Base-by-base conservation (phyloP, 1,140 invertebrate species). In the Meloidogyne chitwoodi region DNA sequence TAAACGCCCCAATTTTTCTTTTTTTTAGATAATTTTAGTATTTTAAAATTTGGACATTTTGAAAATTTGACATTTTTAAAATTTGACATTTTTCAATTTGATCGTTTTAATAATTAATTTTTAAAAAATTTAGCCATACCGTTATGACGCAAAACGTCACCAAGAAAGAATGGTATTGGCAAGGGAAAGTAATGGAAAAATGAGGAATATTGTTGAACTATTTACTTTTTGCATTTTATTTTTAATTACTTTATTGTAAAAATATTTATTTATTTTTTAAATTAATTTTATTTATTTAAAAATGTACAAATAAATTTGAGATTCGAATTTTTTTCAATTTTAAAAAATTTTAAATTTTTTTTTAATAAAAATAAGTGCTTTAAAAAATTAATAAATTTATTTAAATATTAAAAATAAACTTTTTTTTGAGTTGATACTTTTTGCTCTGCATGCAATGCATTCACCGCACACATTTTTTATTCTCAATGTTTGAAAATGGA, bases 131-230 rank as follows among this genome's bases (percentile, higher is more conserved):
- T 63, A 73, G 73, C 76, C 76, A 8, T 77, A 66, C 44, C 76
- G 67, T 19, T 77, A 77, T n/a, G 75, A 77, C 29, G 76, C 76
- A 12, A 34, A 38, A 31, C 61, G 68, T 34, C 76, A 77, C 56
- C 75, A 77, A 24, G 68, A 75, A 63, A 77, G 44, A n/a, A 34
- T 77, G 31, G 76, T 77, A 34, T 29, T 77, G 3, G 29, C 71
- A 65, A 38, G 71, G n/a, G 71, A 74, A 34, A 70, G 44, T 56
- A 44, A 44, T 68, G 66, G 66, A 68, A 56, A n/a, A 6, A n/a
- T 8, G 19, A 56, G n/a, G 10, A 56, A n/a, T 56, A 14, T n/a
- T 56, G 4, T 56, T 6, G 6, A 56, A 56, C n/a, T n/a, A 4
- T 6, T 56, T n/a, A n/a, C 48, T 56, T 56, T 5, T 56, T 3